These are phyloP conservation scores for Alloplasta piceator DNA, from an alignment of 2,888 invertebrate species.

Conservation along the genomic window DNA sequence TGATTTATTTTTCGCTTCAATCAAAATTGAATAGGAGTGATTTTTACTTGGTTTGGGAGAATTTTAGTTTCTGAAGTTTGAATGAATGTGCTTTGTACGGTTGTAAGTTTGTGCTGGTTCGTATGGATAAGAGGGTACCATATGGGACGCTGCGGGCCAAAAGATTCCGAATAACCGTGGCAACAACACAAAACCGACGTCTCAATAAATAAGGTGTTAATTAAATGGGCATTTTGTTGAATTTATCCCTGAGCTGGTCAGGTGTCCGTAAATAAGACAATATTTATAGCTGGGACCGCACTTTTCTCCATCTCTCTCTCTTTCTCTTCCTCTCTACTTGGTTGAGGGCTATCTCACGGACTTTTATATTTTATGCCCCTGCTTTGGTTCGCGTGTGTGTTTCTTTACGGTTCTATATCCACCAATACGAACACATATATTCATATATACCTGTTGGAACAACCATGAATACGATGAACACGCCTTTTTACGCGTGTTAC, in stretches of 20 bases:
- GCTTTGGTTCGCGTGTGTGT: conserved; percentile 54
- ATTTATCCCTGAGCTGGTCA: conserved; percentile 77
- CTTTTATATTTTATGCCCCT: conserved; percentile 66
- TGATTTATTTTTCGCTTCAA: too few relatives aligned
- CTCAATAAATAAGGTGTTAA: conserved; percentile 83
- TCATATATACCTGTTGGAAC: conserved; percentile 6
- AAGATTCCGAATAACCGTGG: conserved; percentile 39
- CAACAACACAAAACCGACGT: conserved; percentile 71
- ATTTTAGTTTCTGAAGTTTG: too few relatives aligned
- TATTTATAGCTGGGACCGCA: conserved; percentile 78
- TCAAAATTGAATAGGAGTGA: too few relatives aligned
- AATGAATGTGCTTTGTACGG: too few relatives aligned
- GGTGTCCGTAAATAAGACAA: conserved; percentile 79
- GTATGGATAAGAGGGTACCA: conserved; percentile 16
- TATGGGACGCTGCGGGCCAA: conserved; percentile 52
- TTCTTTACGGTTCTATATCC: conserved; percentile 37
- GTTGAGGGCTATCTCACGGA: conserved; percentile 51
- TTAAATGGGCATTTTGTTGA: conserved; percentile 82
- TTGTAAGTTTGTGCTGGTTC: too few relatives aligned
- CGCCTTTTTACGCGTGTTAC: conserved; percentile 50
- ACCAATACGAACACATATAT: conserved; percentile 21
- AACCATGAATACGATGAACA: conserved; percentile 46
- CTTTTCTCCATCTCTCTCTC: conserved; percentile 48
- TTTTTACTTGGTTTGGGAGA: too few relatives aligned
- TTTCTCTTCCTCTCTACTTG: conserved; percentile 50